phyloP scores from a whole-genome alignment of 2,113 vertebrate genomes.

The Epinephelus moara region DNA sequence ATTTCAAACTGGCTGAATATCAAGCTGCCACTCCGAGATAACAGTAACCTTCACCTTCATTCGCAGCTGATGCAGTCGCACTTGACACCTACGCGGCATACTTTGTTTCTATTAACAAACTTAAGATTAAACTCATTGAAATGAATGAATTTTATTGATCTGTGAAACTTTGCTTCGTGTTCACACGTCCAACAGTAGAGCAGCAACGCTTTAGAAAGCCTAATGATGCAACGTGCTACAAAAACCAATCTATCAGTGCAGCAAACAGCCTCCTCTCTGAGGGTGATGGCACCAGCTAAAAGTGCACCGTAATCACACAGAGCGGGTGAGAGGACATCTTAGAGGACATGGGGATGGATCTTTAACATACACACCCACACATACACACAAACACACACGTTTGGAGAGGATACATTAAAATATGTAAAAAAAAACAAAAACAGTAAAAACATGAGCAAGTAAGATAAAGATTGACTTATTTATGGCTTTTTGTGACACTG shows the following conservation, averaged over 20 bases:
- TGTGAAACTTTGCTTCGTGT: conserved; percentile 20
- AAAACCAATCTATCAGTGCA: conserved; percentile 54
- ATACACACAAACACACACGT: too few species aligned
- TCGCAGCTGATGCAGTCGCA: not conserved
- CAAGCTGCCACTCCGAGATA: not conserved
- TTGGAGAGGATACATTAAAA: conserved; percentile 2
- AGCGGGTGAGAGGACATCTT: conserved; percentile 57
- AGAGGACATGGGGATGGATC: conserved; percentile 50
- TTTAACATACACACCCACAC: not conserved
- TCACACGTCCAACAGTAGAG: conserved; percentile 16
- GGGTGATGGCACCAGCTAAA: conserved; percentile 50
- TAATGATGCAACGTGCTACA: conserved; percentile 22
- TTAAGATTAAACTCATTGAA: conserved; percentile 57
- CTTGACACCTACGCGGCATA: not conserved
- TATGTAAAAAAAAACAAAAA: not conserved
- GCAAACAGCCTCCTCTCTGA: conserved; percentile 39
- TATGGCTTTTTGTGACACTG: not conserved
- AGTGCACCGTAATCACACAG: conserved; percentile 69
- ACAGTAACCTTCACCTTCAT: conserved; percentile 3
- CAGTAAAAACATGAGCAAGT: not conserved
- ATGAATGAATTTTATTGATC: conserved; percentile 66
- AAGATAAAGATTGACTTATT: not conserved
- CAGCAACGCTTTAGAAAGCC: conserved; percentile 36
- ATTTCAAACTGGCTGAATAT: conserved; percentile 8
- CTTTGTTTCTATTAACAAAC: conserved; percentile 42